A percentile compares a stretch with the other conserved stretches of the same genome.
Evolutionary conservation across 2,888 invertebrate species (phyloP).

Genomic region (Ashinkailepas kermadecensis): DNA sequence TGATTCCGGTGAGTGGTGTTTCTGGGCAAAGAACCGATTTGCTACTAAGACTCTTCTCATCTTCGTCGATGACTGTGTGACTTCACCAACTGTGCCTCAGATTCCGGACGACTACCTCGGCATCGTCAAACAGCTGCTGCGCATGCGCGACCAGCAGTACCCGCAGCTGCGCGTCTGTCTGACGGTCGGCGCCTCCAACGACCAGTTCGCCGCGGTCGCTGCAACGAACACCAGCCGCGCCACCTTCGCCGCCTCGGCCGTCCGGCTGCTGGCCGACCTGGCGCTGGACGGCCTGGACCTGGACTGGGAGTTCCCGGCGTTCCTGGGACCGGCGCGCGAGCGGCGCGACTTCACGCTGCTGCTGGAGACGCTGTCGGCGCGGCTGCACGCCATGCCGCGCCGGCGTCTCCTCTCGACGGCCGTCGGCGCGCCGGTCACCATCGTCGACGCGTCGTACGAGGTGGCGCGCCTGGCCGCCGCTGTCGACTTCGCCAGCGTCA

Average conservation of each 20-base stretch:
- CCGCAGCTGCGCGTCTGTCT: background rate
- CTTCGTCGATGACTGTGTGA: too few relatives aligned
- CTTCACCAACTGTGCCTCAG: too few relatives aligned
- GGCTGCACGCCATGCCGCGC: background rate
- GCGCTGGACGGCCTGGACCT: background rate
- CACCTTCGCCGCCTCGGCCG: background rate
- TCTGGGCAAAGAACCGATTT: too few relatives aligned
- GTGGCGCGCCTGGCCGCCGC: conserved; percentile 37
- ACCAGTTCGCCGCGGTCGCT: background rate
- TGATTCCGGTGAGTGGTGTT: too few relatives aligned
- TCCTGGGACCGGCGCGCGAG: conserved; percentile 27
- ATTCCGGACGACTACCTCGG: background rate
- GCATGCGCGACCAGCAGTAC: background rate
- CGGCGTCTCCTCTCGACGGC: conserved; percentile 34
- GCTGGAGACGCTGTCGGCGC: background rate
- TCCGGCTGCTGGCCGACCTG: background rate
- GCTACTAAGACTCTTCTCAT: too few relatives aligned
- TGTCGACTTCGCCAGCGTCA: conserved; percentile 41
- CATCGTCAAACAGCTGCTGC: background rate
- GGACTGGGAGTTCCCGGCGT: conserved; percentile 37
- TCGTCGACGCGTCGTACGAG: conserved; percentile 39
- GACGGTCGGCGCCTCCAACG: background rate
- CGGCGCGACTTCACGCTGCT: background rate
- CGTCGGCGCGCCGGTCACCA: conserved; percentile 39
- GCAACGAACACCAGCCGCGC: conserved; percentile 23